phyloP scores from a whole-genome alignment of 2,888 invertebrate genomes.

The Molorchus minor region DNA sequence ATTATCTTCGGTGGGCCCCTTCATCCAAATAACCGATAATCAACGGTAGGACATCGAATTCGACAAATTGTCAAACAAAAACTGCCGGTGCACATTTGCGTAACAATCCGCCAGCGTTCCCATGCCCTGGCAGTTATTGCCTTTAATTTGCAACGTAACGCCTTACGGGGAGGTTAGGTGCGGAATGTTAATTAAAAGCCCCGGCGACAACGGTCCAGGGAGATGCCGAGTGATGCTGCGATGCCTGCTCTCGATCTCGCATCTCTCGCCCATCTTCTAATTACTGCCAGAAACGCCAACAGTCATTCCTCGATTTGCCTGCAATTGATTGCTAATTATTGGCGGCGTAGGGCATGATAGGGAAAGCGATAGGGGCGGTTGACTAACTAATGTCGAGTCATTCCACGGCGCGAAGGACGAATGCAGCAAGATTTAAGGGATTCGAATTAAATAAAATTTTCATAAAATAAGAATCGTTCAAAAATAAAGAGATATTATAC shows the following conservation, averaged over 20 bases:
- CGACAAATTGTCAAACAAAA: constrained; percentile 63
- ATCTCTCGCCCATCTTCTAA: constrained; percentile 21
- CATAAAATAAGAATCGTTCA: too few relatives aligned
- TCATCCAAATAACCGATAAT: too few relatives aligned
- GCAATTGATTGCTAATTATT: constrained; percentile 27
- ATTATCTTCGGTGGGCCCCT: too few relatives aligned
- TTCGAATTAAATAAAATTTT: too few relatives aligned
- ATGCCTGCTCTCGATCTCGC: constrained; percentile 25
- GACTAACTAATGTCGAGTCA: constrained; percentile 13
- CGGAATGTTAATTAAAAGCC: constrained; percentile 65
- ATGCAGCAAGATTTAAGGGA: too few relatives aligned
- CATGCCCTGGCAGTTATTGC: constrained; percentile 62
- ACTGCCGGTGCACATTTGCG: constrained; percentile 56
- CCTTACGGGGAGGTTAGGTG: constrained; percentile 60
- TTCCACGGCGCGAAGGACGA: background rate
- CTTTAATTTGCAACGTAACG: constrained; percentile 62
- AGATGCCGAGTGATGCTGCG: constrained; percentile 29
- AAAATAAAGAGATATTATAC: too few relatives aligned
- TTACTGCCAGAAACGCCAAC: constrained; percentile 26
- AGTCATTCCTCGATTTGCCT: constrained; percentile 26
- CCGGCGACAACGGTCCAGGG: constrained; percentile 19
- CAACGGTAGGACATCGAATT: constrained; percentile 59
- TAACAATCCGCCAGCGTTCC: constrained; percentile 57
- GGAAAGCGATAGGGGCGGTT: constrained; percentile 3
- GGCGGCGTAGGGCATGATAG: constrained; percentile 2